Base-by-base conservation (phyloP, 2,888 invertebrate species). In the Alloplasta piceator region DNA sequence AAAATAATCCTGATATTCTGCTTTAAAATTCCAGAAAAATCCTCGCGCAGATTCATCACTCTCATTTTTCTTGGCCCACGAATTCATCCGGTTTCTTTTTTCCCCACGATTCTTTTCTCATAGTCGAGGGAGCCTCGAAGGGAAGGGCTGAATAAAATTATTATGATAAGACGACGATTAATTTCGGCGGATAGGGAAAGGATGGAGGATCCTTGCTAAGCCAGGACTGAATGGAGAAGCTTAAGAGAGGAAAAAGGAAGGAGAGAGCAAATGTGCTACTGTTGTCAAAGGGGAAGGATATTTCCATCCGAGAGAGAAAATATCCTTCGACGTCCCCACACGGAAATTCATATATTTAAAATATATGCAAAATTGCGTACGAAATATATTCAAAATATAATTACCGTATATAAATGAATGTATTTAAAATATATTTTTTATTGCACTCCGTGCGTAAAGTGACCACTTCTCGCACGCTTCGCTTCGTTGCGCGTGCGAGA, bases 161-260 rank as follows among this genome's bases (percentile, higher is more conserved):
- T 90, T 89, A 90, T 88, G 87, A 88, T 90, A 90, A 91, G 87
- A 88, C 90, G 88, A 87, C 91, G 89, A 90, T 91, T 90, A 90
- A 91, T 91, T 90, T 90, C 84, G 87, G 26, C 26, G 26, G 26
- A 26, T 1, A 46, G 60, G 48, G 85, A 85, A 89, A 89, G 85
- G 83, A 89, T 89, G 90, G 90, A 60, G 58, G 78, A 60, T 78
- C 71, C 60, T 70, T 84, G 84, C 87, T 89, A 89, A 89, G 88
- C 90, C 88, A 85, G 79, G 82, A 76, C 77, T 90, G 89, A 90
- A 90, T 89, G 89, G 88, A 55, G 26, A 26, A 26, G 87, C 89
- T 90, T 89, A 87, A 83, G 84, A 50, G 52, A 56, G 50, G 50
- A 26, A 26, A 26, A 26, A 26, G 3, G 26, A 3, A 26, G 26